Percentiles rank a stretch among this genome's conserved stretches.
Evolutionary conservation across 2,113 vertebrate species (phyloP).

Genomic region (Psettodes erumei): DNA sequence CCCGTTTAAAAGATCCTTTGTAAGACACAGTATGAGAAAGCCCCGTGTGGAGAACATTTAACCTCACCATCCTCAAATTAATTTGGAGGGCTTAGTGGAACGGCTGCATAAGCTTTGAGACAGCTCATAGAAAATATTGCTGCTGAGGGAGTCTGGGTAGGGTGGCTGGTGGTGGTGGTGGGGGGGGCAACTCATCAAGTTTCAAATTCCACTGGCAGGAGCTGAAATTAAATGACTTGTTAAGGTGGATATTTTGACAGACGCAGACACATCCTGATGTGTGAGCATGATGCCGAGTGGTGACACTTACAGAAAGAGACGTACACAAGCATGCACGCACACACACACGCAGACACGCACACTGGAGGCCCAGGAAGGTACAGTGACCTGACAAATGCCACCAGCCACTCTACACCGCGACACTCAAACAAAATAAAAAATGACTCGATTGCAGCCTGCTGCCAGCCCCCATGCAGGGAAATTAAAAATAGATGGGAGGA

Average conservation of each 20-base stretch:
- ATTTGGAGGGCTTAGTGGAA: constrained; percentile 29
- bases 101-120: constrained; percentile 38
- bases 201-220: constrained; percentile 51
- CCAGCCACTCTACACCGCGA: constrained; percentile 51
- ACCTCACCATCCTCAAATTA: constrained; percentile 53
- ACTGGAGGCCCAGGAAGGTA: not conserved
- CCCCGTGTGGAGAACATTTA: constrained; percentile 36
- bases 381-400: constrained; percentile 42
- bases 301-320: constrained; percentile 30
- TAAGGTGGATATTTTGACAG: constrained; percentile 49
- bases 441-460: constrained; percentile 29
- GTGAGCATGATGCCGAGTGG: constrained; percentile 30
- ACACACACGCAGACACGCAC: constrained; percentile 2
- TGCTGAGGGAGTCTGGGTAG: constrained; percentile 24
- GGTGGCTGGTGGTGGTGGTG: not conserved
- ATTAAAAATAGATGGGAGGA: constrained; percentile 56
- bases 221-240: constrained; percentile 66
- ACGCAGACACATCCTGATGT: not conserved
- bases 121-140: constrained; percentile 52
- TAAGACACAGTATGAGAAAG: constrained; percentile 9
- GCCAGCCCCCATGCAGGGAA: constrained; percentile 30
- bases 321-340: constrained; percentile 7
- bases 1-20: too few species aligned
- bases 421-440: constrained; percentile 49
- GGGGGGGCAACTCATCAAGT: constrained; percentile 59